A percentile compares a stretch with the other conserved stretches of the same genome.
Conservation (phyloP, 2,888 invertebrate genomes). For the Ferdinandea cuprea region DNA sequence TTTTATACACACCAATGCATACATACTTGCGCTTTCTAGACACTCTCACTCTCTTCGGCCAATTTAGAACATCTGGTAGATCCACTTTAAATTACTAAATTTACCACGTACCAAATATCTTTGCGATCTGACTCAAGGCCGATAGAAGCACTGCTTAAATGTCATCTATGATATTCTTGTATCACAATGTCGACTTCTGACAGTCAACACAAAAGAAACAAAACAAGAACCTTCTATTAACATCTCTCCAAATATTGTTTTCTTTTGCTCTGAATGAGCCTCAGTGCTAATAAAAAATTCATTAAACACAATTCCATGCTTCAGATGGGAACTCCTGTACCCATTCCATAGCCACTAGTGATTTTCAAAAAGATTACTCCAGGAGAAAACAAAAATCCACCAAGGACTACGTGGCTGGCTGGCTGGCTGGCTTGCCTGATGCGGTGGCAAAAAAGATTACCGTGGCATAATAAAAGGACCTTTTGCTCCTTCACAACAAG, state of each 20-base stretch:
- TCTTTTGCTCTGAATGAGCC: constrained; percentile 5
- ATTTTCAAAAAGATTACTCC: constrained; percentile 42
- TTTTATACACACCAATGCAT: too few relatives aligned
- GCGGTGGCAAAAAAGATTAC: constrained; percentile 54
- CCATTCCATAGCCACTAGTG: neutral
- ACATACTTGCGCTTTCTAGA: too few relatives aligned
- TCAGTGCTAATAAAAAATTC: constrained; percentile 54
- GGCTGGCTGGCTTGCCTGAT: too few relatives aligned
- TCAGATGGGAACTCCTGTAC: constrained; percentile 1
- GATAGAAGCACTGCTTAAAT: neutral
- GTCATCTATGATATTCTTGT: constrained; percentile 12
- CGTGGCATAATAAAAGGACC: constrained; percentile 48
- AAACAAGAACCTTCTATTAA: constrained; percentile 15
- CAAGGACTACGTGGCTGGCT: constrained; percentile 23
- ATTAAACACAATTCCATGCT: constrained; percentile 48
- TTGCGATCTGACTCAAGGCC: neutral
- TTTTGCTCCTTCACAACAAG: constrained; percentile 38
- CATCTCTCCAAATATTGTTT: constrained; percentile 31
- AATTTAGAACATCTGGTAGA: too few relatives aligned
- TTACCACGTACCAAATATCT: neutral
- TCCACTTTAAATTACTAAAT: too few relatives aligned
- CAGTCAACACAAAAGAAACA: constrained; percentile 37
- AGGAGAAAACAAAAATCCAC: constrained; percentile 8
- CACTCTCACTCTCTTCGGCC: too few relatives aligned
- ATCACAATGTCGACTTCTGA: constrained; percentile 23